Base-by-base conservation (phyloP, 2,888 invertebrate species). In the Horisme vitalbata region DNA sequence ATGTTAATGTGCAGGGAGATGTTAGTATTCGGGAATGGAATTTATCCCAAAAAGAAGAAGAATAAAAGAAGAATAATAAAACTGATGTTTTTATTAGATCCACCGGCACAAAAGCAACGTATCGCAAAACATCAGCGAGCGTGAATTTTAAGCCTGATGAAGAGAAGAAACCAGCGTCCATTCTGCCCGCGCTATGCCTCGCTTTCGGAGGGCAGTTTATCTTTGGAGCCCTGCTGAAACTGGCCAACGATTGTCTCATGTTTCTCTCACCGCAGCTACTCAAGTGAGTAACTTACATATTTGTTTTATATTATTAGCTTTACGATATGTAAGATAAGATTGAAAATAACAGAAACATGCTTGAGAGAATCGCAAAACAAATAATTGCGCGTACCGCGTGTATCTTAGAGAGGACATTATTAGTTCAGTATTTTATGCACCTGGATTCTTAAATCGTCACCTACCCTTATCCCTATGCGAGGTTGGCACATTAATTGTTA, bases 211-310 rank as follows among this genome's bases (percentile, higher is more conserved):
- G 94, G 0, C 94, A 95, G 41, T 97, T 98, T 73, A 51, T 97
- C 1, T 94, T 97, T 63, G 97, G 98, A n/a, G 91, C 96, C 0
- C 75, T 94, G 37, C 89, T 97, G 55, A 98, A 98, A 81, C 77
- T 98, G 0, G 67, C 94, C 23, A 95, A 96, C 68, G 98, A 98
- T 82, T 54, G 94, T 9, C 79, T 99, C 39, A 95, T 95, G 56
- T 99, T 99, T 82, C 91, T 95, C 27, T 97, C 96, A 62, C 99
- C 99, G 0, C 94, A 96, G 80, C 90, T 99, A 64, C 91, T 98
- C 50, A 94, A 93, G 97, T 97, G 88, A 93, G 77, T 68, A 21
- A 12, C 23, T 27, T 36, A 23, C 23, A 3, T 23, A 8, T 14
- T 31, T 8, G 10, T 32, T 36, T 28, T 34, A 38, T 21, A 26